A percentile compares a stretch with the other conserved stretches of the same genome.
phyloP scores from a whole-genome alignment of 2,888 invertebrate genomes.

The Volucella inflata region DNA sequence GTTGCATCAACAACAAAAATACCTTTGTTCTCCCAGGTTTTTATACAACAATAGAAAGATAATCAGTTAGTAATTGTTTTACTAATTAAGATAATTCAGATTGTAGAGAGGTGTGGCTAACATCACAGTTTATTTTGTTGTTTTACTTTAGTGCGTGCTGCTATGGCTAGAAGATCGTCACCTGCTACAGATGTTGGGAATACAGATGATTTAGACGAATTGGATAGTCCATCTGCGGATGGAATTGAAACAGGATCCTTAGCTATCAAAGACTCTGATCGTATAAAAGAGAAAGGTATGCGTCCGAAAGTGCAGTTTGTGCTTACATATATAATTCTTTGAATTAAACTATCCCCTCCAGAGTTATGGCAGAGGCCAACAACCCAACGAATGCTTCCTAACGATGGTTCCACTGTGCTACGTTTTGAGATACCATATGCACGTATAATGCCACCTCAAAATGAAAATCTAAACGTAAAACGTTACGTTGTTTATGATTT shows the following conservation, averaged over 20 bases:
- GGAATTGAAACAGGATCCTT: conserved; percentile 81
- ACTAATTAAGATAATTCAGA: conserved; percentile 11
- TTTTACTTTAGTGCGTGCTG: conserved; percentile 80
- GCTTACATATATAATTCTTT: conserved; percentile 45
- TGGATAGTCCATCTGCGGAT: conserved; percentile 80
- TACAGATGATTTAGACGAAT: conserved; percentile 79
- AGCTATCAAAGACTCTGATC: conserved; percentile 79
- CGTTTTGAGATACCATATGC: conserved; percentile 88
- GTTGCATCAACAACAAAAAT: conserved; percentile 68
- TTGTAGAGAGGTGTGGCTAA: conserved; percentile 8
- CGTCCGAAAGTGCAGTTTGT: not conserved
- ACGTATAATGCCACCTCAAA: conserved; percentile 87
- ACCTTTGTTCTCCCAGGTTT: conserved; percentile 53
- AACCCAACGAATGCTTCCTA: conserved; percentile 77
- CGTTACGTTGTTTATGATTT: conserved; percentile 89
- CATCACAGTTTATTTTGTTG: not conserved
- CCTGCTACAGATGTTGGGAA: conserved; percentile 76
- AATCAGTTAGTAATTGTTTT: conserved; percentile 52
- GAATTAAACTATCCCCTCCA: conserved; percentile 56
- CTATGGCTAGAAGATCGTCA: conserved; percentile 81
- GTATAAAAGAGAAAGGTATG: conserved; percentile 78
- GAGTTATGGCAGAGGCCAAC: conserved; percentile 82
- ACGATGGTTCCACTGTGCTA: conserved; percentile 79
- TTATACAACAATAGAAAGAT: conserved; percentile 53
- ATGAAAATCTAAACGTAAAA: conserved; percentile 85